phyloP scores from a whole-genome alignment of 2,797 vertebrate species.

The Liasis olivaceus region DNA sequence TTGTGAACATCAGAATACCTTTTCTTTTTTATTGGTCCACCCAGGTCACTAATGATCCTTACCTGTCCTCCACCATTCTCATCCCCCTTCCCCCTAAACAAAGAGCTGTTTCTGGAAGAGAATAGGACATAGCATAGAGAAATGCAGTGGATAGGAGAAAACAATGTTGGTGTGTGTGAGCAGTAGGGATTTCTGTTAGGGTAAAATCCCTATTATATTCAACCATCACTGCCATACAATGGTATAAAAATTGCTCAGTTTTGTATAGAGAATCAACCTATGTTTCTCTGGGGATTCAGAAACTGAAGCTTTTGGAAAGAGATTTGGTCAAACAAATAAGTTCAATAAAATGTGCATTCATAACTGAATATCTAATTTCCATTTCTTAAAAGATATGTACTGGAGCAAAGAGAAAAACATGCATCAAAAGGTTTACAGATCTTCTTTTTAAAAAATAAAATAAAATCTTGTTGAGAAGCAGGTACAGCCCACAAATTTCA shows the following conservation, averaged over 20 bases:
- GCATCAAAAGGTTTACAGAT: slow-evolving; percentile 14
- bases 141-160: background rate
- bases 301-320: background rate
- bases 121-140: too few species aligned
- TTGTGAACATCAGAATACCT: background rate
- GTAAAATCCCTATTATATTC: background rate
- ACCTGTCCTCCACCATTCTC: background rate
- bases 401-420: background rate
- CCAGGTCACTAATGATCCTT: background rate
- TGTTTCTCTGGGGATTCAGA: background rate
- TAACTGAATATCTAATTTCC: background rate
- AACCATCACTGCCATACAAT: background rate
- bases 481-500: slow-evolving; percentile 18
- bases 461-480: slow-evolving; percentile 23
- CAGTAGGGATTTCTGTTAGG: background rate
- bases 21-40: background rate
- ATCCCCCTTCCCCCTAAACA: background rate
- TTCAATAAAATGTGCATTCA: background rate
- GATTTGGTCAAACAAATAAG: background rate
- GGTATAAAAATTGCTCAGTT: background rate
- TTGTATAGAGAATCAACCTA: background rate
- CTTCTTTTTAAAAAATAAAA: background rate
- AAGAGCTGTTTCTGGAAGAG: background rate
- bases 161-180: background rate
- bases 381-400: background rate